Percentiles rank a stretch among this genome's conserved stretches.
phyloP scores from a whole-genome alignment of 2,797 vertebrate species.

The Squalus acanthias region DNA sequence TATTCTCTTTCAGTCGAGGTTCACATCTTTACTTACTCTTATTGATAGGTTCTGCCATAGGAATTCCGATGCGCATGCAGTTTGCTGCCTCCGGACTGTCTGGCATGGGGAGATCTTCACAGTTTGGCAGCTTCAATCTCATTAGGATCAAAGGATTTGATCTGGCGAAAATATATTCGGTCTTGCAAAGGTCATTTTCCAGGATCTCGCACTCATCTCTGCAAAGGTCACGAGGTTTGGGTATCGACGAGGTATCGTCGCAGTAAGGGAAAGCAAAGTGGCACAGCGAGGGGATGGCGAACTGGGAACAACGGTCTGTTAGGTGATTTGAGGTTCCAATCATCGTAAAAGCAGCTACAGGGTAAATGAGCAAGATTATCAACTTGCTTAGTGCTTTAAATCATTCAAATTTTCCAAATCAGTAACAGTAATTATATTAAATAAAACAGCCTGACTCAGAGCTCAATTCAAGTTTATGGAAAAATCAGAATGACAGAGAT shows the following conservation, averaged over 20 bases:
- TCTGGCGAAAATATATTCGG: slow-evolving; percentile 94
- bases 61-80: slow-evolving; percentile 92
- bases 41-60: slow-evolving; percentile 90
- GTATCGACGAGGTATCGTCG: slow-evolving; percentile 70
- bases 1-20: not conserved
- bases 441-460: not conserved
- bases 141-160: slow-evolving; percentile 94
- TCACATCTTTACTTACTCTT: slow-evolving; percentile 71
- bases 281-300: slow-evolving; percentile 92
- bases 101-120: slow-evolving; percentile 80
- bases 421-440: not conserved
- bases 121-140: slow-evolving; percentile 91
- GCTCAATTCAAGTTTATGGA: not conserved
- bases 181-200: slow-evolving; percentile 93
- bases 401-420: not conserved
- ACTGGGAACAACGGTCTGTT: slow-evolving; percentile 93
- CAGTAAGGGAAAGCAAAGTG: slow-evolving; percentile 97
- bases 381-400: not conserved
- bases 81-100: slow-evolving; percentile 82
- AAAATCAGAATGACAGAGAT: not conserved
- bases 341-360: slow-evolving; percentile 95
- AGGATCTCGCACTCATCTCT: slow-evolving; percentile 95
- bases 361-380: not conserved
- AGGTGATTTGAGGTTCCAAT: slow-evolving; percentile 95
- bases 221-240: slow-evolving; percentile 87